Percentiles rank a stretch among this genome's conserved stretches.
Evolutionary conservation across 2,113 vertebrate species (phyloP).

Genomic region (Lonchura striata): DNA sequence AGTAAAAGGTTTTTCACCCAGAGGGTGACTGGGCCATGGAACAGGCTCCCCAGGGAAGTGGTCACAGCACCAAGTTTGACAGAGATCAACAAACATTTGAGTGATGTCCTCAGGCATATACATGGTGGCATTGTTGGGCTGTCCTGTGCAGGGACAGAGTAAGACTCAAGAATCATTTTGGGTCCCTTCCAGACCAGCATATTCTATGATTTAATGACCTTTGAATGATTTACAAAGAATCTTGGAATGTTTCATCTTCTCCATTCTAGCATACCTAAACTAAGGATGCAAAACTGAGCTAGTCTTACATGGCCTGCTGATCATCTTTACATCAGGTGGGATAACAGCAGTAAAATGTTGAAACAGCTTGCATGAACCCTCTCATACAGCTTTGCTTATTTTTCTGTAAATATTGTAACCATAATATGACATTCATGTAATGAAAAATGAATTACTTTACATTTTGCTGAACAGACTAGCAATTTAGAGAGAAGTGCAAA

Average conservation of each 20-base stretch:
- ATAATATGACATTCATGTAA: not conserved
- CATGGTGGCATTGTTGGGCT: not conserved
- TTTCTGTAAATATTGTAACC: not conserved
- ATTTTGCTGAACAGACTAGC: not conserved
- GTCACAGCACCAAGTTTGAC: not conserved
- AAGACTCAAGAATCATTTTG: not conserved
- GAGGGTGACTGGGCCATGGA: not conserved
- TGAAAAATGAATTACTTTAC: not conserved
- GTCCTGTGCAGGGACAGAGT: not conserved
- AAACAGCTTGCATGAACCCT: not conserved
- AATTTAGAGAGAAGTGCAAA: not conserved
- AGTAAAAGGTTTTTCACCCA: not conserved
- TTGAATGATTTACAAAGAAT: not conserved
- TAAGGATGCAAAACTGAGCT: not conserved
- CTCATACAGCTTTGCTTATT: not conserved
- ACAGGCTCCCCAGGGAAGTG: not conserved
- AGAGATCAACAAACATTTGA: accelerated
- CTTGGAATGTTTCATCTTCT: not conserved
- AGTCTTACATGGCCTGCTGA: not conserved
- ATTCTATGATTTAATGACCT: not conserved
- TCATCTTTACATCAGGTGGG: not conserved
- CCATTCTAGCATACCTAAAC: not conserved
- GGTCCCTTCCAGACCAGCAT: not conserved
- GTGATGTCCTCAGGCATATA: not conserved
- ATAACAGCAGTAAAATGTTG: not conserved